phyloP scores from a whole-genome alignment of 2,113 vertebrate species.

The Cyprinodon brontotheroides region DNA sequence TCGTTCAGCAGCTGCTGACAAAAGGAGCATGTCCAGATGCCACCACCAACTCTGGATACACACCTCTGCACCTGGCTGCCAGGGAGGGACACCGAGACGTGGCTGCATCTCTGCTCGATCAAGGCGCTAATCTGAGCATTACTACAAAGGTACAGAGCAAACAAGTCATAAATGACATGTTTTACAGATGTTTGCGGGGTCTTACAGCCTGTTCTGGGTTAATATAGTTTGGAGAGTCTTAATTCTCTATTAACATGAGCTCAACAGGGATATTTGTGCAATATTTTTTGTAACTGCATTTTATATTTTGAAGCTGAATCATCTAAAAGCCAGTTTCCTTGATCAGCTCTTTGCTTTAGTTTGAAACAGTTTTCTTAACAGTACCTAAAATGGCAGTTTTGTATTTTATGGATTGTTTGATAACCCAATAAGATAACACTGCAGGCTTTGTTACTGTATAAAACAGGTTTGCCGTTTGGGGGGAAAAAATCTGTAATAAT shows the following conservation, averaged over 20 bases:
- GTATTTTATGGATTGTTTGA: not conserved
- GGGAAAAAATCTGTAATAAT: not conserved
- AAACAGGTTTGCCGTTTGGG: too few species aligned
- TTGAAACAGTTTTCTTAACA: conserved; percentile 7
- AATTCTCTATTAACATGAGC: not conserved
- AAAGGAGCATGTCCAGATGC: conserved; percentile 90
- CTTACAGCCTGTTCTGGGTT: not conserved
- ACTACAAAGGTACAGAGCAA: conserved; percentile 89
- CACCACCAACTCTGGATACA: conserved; percentile 92
- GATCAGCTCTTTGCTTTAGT: not conserved
- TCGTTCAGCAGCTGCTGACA: conserved; percentile 90
- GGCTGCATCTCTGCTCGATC: conserved; percentile 88
- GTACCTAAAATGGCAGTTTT: conserved; percentile 6
- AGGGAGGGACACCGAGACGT: conserved; percentile 93
- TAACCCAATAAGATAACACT: not conserved
- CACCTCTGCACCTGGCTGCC: conserved; percentile 91
- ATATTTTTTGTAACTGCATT: not conserved
- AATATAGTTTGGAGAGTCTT: not conserved
- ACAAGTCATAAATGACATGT: rapidly evolving
- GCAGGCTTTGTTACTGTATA: not conserved
- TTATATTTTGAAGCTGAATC: not conserved
- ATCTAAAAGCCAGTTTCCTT: conserved; percentile 2
- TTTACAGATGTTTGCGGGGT: not conserved
- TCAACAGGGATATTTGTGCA: not conserved
- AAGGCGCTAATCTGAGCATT: conserved; percentile 88